Base-by-base conservation (phyloP, 2,113 vertebrate genomes). In the Sorex fumeus region DNA sequence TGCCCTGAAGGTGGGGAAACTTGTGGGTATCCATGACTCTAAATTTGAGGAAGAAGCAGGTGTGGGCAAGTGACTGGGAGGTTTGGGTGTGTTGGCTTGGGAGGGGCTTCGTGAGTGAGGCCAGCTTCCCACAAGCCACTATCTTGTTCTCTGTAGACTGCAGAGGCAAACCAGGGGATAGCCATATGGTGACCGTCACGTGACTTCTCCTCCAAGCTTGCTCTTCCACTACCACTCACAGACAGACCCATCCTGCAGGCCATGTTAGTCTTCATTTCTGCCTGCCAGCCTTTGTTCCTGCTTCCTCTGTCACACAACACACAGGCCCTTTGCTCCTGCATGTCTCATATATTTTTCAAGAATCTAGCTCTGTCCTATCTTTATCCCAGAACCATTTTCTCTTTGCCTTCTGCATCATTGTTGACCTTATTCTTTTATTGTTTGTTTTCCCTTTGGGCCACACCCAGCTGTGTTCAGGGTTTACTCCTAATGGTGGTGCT, bases 331-430 rank as follows among this genome's bases (percentile, higher is more conserved):
- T 36, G 30, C 11, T 30, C 27, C 40, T 67, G 45, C 23, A 84
- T 76, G 67, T 50, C 75, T 16, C 13, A 15, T 40, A 16, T 30
- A 28, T 78, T 70, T 77, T 79, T 76, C 81, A 69, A 57, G 60
- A 77, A 7, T 45, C 36, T 67, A 82, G 64, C 21, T 77, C 75
- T 84, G n/a, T 90, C 71, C 30, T 86, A 36, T 60, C 18, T 87
- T 77, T 45, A 80, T 25, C 45, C 64, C 8, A 79, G 91, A 85
- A 50, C 4, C 30, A 69, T 47, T 64, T 6, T 69, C 9, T 13
- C 64, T 82, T 86, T 53, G 27, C 36, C 16, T 27, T 43, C 40
- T 27, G 34, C 0, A 66, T 27, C 64, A 30, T 6, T 8, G 9
- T 27, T 28, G 23, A 18, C 64, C 6, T 18, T 19, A 10, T 66